phyloP scores from a whole-genome alignment of 2,888 invertebrate genomes.

The Trachelus stipa region DNA sequence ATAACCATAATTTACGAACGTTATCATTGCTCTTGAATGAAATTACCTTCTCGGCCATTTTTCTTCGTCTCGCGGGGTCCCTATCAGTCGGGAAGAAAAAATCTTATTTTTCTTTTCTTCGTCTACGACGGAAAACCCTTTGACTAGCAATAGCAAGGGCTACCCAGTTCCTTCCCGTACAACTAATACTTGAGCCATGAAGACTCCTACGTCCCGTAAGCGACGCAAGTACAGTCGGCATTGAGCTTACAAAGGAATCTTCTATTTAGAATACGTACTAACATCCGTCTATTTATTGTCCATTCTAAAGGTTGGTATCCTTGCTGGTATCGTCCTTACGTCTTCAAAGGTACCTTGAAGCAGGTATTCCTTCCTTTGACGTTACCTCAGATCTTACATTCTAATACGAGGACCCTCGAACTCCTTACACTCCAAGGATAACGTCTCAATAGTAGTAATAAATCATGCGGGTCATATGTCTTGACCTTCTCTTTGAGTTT shows the following conservation, averaged over 20 bases:
- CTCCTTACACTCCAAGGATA: background rate
- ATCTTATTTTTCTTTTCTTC: background rate
- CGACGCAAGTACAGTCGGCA: slow-evolving; percentile 25
- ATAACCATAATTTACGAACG: background rate
- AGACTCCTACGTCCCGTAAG: background rate
- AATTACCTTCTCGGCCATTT: slow-evolving; percentile 1
- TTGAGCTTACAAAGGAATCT: slow-evolving; percentile 46
- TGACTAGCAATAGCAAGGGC: background rate
- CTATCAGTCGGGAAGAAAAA: background rate
- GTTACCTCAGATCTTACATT: background rate
- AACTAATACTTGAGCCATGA: background rate
- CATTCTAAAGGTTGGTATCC: background rate
- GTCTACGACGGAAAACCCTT: background rate
- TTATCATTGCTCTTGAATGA: background rate
- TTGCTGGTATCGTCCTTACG: background rate
- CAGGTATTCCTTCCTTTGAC: background rate
- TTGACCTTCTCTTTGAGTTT: background rate
- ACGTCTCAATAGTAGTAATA: background rate
- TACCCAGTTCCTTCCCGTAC: background rate
- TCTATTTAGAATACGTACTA: slow-evolving; percentile 15
- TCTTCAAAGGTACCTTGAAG: background rate
- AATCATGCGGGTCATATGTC: background rate
- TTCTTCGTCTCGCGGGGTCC: background rate
- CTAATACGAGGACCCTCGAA: background rate
- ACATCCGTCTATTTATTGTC: slow-evolving; percentile 58